Evolutionary conservation across 2,797 vertebrate species (phyloP).

Genomic region (Sebastes itinus): DNA sequence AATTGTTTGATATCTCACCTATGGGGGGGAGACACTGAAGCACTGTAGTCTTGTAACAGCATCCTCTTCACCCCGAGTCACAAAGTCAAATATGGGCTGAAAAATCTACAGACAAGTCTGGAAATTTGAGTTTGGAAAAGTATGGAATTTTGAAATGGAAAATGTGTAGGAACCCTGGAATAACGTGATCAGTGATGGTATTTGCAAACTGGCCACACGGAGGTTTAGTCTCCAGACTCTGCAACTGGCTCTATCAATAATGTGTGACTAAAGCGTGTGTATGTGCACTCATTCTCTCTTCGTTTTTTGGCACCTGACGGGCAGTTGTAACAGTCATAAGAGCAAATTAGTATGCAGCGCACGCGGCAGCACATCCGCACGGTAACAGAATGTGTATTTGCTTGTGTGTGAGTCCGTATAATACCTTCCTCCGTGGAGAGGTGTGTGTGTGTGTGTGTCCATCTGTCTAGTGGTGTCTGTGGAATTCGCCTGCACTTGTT

Average conservation of each 20-base stretch:
- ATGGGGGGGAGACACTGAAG: too few species aligned
- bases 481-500: constrained; percentile 20
- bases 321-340: constrained; percentile 22
- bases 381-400: constrained; percentile 21
- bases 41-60: too few species aligned
- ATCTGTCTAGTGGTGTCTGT: constrained; percentile 28
- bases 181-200: neutral
- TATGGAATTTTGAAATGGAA: too few species aligned
- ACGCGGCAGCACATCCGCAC: neutral
- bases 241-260: neutral
- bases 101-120: too few species aligned
- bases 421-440: neutral
- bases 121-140: too few species aligned
- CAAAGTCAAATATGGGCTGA: too few species aligned
- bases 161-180: too few species aligned
- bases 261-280: neutral
- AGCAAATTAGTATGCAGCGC: constrained; percentile 31
- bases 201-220: neutral
- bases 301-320: constrained; percentile 31
- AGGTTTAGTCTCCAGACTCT: neutral
- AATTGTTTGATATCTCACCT: too few species aligned
- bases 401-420: constrained; percentile 6
- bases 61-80: too few species aligned
- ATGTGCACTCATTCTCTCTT: neutral
- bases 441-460: neutral